Conservation (phyloP, 1,140 invertebrate genomes). For the Medauroidea extradentata region DNA sequence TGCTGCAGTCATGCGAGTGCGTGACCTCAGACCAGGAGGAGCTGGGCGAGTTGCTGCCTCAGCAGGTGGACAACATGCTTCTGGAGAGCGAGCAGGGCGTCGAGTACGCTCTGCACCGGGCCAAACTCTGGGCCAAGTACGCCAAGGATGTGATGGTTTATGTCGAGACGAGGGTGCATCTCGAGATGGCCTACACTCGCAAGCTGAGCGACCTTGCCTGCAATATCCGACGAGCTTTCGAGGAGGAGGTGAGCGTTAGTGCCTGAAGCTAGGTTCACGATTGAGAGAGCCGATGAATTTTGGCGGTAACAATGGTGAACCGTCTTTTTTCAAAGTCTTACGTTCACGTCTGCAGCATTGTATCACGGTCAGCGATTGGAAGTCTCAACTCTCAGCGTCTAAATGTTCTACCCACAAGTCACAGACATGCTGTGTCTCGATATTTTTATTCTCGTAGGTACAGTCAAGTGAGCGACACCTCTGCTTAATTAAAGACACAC, state of each 20-base stretch:
- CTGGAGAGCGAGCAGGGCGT: slow-evolving; percentile 45
- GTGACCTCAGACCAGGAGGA: slow-evolving; percentile 26
- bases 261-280: no score
- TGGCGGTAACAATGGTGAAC: no score
- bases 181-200: slow-evolving; percentile 51
- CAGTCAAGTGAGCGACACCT: no score
- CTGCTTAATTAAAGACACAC: no score
- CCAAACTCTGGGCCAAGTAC: slow-evolving; percentile 55
- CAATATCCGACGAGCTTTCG: slow-evolving; percentile 44
- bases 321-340: no score
- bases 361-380: no score
- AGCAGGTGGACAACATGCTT: slow-evolving; percentile 33
- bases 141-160: slow-evolving; percentile 51
- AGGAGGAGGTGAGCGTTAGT: slow-evolving; percentile 47
- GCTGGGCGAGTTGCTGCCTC: slow-evolving; percentile 11
- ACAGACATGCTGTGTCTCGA: no score
- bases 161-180: slow-evolving; percentile 48
- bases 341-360: no score
- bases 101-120: slow-evolving; percentile 47
- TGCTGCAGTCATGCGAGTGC: slow-evolving; percentile 39
- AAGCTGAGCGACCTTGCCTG: slow-evolving; percentile 49
- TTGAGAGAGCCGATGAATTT: no score
- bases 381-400: no score
- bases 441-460: no score
- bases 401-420: no score